Evolutionary conservation across 2,797 vertebrate genomes (phyloP).

Genomic region (Coregonus ussuriensis): DNA sequence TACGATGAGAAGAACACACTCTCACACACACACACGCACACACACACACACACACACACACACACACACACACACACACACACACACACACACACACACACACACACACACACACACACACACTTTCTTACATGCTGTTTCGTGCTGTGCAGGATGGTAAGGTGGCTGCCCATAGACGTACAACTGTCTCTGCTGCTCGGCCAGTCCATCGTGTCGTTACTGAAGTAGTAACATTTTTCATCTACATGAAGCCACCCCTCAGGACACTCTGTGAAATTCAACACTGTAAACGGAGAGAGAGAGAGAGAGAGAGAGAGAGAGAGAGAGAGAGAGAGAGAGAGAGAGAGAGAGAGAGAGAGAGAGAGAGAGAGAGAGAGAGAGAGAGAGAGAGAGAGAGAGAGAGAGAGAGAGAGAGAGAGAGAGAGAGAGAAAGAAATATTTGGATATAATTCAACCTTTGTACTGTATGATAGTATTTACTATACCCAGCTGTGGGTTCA

Average conservation of each 20-base stretch:
- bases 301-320: neutral
- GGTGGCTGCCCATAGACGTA: conserved; percentile 46
- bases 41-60: neutral
- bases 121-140: conserved; percentile 51
- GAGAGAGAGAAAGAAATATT: neutral
- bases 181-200: conserved; percentile 49
- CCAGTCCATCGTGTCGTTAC: conserved; percentile 59
- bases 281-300: conserved; percentile 30
- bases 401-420: neutral
- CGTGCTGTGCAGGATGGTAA: conserved; percentile 53
- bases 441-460: neutral
- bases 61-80: conserved; percentile 15
- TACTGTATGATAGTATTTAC: neutral
- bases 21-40: neutral
- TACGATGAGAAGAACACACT: neutral
- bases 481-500: neutral
- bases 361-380: neutral
- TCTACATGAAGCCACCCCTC: conserved; percentile 47
- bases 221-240: conserved; percentile 61
- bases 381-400: neutral
- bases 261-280: conserved; percentile 56
- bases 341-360: neutral
- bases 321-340: neutral
- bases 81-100: conserved; percentile 6
- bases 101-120: conserved; percentile 4